phyloP scores from a whole-genome alignment of 2,113 vertebrate genomes.

The Crypturellus undulatus region DNA sequence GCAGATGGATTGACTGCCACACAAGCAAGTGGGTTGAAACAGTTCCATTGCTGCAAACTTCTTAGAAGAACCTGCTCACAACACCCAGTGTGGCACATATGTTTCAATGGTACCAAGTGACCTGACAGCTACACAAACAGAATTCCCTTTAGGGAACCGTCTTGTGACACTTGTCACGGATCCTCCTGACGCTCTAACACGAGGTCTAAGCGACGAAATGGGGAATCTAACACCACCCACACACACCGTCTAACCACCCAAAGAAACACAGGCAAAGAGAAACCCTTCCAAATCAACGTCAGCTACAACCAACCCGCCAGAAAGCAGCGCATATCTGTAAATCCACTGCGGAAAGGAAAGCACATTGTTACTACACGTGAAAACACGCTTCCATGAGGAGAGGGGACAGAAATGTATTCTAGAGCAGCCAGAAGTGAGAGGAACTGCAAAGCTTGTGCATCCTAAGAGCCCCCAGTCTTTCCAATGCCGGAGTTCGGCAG shows the following conservation, averaged over 20 bases:
- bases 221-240: conserved; percentile 42
- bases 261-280: conserved; percentile 68
- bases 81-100: conserved; percentile 59
- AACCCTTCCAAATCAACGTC: conserved; percentile 65
- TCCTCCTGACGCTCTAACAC: conserved; percentile 31
- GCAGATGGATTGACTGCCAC: conserved; percentile 41
- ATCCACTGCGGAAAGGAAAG: conserved; percentile 51
- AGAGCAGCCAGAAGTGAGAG: conserved; percentile 23
- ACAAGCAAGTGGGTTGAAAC: not conserved
- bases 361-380: conserved; percentile 69
- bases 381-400: conserved; percentile 56
- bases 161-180: conserved; percentile 56
- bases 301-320: conserved; percentile 61
- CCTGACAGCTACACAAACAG: conserved; percentile 61
- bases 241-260: conserved; percentile 45
- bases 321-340: conserved; percentile 71
- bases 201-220: conserved; percentile 41
- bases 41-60: conserved; percentile 35
- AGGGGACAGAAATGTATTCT: conserved; percentile 32
- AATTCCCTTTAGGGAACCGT: conserved; percentile 33
- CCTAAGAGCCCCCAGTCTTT: conserved; percentile 39
- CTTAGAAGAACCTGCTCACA: conserved; percentile 36
- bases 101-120: conserved; percentile 53
- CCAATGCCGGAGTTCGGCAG: not conserved
- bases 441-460: conserved; percentile 20